Evolutionary conservation across 2,888 invertebrate genomes (phyloP).

Genomic region (Clivina fossor): DNA sequence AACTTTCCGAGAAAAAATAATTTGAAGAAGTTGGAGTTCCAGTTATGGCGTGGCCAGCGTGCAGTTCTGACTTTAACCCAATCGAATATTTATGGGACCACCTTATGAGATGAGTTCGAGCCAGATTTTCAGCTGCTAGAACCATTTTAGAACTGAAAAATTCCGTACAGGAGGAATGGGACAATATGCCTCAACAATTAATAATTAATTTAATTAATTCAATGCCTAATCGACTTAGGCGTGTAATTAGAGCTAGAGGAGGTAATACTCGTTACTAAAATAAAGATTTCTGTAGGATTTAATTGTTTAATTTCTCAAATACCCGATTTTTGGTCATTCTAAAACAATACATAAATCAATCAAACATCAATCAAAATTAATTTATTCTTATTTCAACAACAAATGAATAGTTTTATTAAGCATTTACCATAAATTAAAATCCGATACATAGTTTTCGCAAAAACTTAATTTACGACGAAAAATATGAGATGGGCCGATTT

Average conservation of each 20-base stretch:
- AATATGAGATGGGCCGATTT: too few relatives aligned
- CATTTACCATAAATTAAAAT: too few relatives aligned
- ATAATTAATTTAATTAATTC: conserved; percentile 33
- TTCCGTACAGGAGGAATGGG: conserved; percentile 34
- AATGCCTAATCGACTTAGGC: conserved; percentile 35
- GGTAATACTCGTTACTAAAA: conserved; percentile 35
- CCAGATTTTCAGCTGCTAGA: conserved; percentile 5
- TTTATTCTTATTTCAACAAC: too few relatives aligned
- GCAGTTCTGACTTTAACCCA: conserved; percentile 42
- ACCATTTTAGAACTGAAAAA: conserved; percentile 28
- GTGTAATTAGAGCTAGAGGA: conserved; percentile 37
- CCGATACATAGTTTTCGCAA: too few relatives aligned
- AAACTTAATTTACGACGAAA: too few relatives aligned
- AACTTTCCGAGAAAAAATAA: too few relatives aligned
- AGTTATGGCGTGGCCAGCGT: conserved; percentile 39
- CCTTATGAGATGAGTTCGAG: conserved; percentile 34
- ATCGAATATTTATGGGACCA: conserved; percentile 40
- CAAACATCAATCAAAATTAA: too few relatives aligned
- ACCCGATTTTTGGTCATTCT: too few relatives aligned
- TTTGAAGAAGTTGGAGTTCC: conserved; percentile 17
- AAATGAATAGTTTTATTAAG: too few relatives aligned
- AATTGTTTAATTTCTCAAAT: too few relatives aligned
- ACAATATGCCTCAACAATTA: conserved; percentile 34
- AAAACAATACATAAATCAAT: too few relatives aligned
- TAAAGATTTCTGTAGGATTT: too few relatives aligned